Percentiles rank a stretch among this genome's conserved stretches.
phyloP scores from a whole-genome alignment of 2,113 vertebrate genomes.

The Anser brachyrhynchus region DNA sequence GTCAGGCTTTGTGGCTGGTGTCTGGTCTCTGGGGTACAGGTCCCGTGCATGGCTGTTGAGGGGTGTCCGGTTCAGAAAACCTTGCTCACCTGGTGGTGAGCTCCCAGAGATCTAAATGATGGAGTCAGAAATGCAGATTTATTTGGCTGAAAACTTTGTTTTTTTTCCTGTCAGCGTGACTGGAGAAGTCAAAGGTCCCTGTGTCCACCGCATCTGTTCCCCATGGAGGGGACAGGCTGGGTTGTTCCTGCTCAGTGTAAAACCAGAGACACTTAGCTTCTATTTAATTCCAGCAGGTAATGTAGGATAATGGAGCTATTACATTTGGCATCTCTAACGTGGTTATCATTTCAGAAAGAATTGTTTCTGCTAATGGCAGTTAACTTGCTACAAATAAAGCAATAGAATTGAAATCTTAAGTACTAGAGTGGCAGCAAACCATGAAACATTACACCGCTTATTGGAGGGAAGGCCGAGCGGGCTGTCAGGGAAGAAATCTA shows the following conservation, averaged over 20 bases:
- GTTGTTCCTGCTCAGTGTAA: background rate
- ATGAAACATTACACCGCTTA: slow-evolving; percentile 14
- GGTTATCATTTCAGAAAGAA: slow-evolving; percentile 64
- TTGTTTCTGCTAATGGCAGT: slow-evolving; percentile 64
- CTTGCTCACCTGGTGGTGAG: background rate
- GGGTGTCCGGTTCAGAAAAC: background rate
- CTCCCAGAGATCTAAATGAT: background rate
- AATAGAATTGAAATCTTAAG: slow-evolving; percentile 22
- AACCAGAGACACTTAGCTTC: slow-evolving; percentile 21
- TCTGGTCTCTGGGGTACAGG: background rate
- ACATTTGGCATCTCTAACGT: slow-evolving; percentile 62
- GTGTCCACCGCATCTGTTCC: background rate
- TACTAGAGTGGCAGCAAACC: slow-evolving; percentile 24
- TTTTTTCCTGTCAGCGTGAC: background rate
- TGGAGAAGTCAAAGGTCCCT: background rate
- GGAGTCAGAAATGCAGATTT: background rate
- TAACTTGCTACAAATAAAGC: slow-evolving; percentile 49
- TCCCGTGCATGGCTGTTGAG: background rate
- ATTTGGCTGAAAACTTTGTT: background rate
- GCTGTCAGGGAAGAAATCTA: slow-evolving; percentile 36
- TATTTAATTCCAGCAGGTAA: slow-evolving; percentile 57
- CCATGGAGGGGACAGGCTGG: background rate
- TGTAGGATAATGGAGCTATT: slow-evolving; percentile 66
- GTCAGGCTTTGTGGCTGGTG: background rate
- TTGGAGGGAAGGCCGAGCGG: slow-evolving; percentile 2